Conservation (phyloP, 2,113 vertebrate species). For the Gadus chalcogrammus region DNA sequence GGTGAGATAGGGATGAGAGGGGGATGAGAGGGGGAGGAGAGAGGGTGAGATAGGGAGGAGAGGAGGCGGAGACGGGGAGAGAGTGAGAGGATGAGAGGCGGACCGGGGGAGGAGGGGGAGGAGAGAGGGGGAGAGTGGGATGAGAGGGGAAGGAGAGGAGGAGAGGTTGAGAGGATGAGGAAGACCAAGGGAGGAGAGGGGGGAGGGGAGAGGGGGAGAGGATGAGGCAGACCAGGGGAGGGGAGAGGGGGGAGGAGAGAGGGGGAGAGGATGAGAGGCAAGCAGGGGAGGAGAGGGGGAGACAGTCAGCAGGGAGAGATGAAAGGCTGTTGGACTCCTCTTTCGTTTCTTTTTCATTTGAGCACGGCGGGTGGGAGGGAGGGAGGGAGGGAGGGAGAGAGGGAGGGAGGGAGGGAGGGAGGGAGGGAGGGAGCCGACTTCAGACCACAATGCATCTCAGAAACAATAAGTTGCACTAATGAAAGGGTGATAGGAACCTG, state of each 20-base stretch:
- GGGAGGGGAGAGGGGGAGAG: too few species aligned
- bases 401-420: conserved; percentile 28
- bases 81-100: too few species aligned
- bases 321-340: conserved; percentile 54
- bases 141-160: too few species aligned
- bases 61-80: too few species aligned
- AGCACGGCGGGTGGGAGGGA: conserved; percentile 5
- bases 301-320: conserved; percentile 42
- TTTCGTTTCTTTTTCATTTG: conserved; percentile 31
- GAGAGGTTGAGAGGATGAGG: too few species aligned
- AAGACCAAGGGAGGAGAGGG: too few species aligned
- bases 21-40: too few species aligned
- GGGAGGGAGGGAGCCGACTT: conserved; percentile 39
- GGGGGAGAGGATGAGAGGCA: conserved; percentile 32
- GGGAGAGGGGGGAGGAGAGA: too few species aligned
- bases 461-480: conserved; percentile 68
- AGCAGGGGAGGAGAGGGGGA: conserved; percentile 55
- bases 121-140: too few species aligned
- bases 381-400: conserved; percentile 33
- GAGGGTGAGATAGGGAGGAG: too few species aligned
- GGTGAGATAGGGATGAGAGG: conserved; percentile 14
- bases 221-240: too few species aligned
- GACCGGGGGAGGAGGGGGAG: too few species aligned
- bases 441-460: conserved; percentile 47
- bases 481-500: conserved; percentile 68